Evolutionary conservation across 2,888 invertebrate genomes (phyloP).

Genomic region (Leptogaster cylindrica): DNA sequence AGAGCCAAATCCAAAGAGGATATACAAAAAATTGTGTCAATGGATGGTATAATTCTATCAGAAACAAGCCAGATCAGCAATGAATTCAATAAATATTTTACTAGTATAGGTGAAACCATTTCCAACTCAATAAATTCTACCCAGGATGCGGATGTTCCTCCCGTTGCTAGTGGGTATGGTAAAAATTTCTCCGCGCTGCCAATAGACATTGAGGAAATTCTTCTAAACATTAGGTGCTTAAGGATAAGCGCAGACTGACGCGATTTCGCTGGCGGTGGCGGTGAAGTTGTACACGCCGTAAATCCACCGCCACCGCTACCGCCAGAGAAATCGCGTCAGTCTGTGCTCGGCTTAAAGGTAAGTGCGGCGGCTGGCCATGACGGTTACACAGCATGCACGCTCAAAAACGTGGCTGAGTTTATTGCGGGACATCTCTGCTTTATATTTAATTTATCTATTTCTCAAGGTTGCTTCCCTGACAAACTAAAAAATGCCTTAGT

Average conservation of each 20-base stretch:
- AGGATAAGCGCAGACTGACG: too few species aligned
- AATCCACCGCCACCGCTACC: too few species aligned
- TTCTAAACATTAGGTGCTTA: not conserved
- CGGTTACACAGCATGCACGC: not conserved
- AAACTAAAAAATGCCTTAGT: not conserved
- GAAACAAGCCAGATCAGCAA: not conserved
- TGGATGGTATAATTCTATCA: not conserved
- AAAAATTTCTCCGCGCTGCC: too few species aligned
- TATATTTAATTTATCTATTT: not conserved
- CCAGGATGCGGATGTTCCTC: too few species aligned
- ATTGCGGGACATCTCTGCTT: not conserved
- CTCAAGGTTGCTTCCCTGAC: not conserved
- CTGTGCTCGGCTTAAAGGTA: not conserved
- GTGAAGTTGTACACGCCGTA: too few species aligned
- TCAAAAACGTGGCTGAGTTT: not conserved
- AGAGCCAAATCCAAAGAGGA: not conserved
- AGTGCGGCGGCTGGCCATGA: not conserved
- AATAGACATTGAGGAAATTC: too few species aligned
- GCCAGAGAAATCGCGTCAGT: too few species aligned
- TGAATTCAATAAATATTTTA: not conserved
- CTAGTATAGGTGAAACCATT: not conserved
- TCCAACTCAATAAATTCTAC: not conserved
- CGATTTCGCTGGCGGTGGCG: too few species aligned
- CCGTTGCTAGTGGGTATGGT: too few species aligned
- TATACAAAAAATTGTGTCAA: not conserved